Evolutionary conservation across 2,113 vertebrate genomes (phyloP), one percentile per base, ranked within the genome.

Genomic region (Prunella himalayana): DNA sequence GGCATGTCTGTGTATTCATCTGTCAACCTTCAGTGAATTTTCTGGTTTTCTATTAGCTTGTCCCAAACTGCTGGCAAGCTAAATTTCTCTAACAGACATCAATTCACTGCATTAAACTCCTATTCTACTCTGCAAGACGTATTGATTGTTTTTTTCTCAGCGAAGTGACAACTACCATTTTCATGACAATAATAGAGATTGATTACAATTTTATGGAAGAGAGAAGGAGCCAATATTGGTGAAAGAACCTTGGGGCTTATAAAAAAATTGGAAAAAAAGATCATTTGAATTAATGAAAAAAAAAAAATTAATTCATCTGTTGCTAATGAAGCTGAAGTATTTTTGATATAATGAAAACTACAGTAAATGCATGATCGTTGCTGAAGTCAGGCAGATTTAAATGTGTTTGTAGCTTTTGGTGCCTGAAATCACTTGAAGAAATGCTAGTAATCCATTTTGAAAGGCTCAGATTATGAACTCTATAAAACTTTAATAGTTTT

Each of bases 131-230:
- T 98, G 95, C 96, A 98, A 98, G 97, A 96, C 10, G 39, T 97
- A 98, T 98, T 98, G 98, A 98, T 98, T 98, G 49, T 90, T 98
- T 98, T 98, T 97, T 91, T 61, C 96, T 95, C 95, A 95, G 97
- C 90, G 77, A 97, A 98, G 95, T 98, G 98, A 97, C 98, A 98
- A 98, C 98, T 98, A 98, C 97, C 94, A 96, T 98, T 98, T 98
- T 98, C 97, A 95, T 98, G 97, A 98, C 96, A 94, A 95, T 98
- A 98, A 98, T 98, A 97, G 98, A 98, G 98, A 98, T 98, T 98
- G 97, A 98, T 98, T 98, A 97, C 71, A 3, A 96, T 97, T 98
- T 98, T 98, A 96, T 96, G 83, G 96, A 97, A 97, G 77, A 90
- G 63, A 94, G 89, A 92, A 87, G 70, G 91, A 95, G 77, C 82